Percentiles rank a stretch among this genome's conserved stretches.
Conservation (phyloP, 2,888 invertebrate species). For the Malthinus flaveolus region DNA sequence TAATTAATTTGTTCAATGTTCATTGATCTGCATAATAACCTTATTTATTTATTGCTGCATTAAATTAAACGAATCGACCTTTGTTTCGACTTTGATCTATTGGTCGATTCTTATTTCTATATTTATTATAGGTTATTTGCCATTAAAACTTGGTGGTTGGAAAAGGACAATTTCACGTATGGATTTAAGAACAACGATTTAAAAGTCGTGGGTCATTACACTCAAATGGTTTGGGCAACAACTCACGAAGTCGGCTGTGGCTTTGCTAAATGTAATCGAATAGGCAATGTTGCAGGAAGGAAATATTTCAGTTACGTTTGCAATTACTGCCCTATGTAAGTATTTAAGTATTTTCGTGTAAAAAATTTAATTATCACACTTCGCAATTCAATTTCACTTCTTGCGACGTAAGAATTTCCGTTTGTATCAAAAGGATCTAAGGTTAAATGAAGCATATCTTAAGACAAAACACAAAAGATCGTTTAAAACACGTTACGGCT, state of each 20-base stretch:
- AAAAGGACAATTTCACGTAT: slow-evolving; percentile 74
- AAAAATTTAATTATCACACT: neutral
- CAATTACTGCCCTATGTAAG: slow-evolving; percentile 84
- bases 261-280: slow-evolving; percentile 66
- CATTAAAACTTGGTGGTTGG: slow-evolving; percentile 76
- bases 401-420: slow-evolving; percentile 15
- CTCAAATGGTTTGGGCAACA: slow-evolving; percentile 82
- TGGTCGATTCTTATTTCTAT: neutral
- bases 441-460: slow-evolving; percentile 25
- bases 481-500: slow-evolving; percentile 12
- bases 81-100: neutral
- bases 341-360: slow-evolving; percentile 34
- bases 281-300: slow-evolving; percentile 59
- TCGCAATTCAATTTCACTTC: slow-evolving; percentile 10
- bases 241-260: slow-evolving; percentile 79
- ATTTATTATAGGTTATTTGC: slow-evolving; percentile 70
- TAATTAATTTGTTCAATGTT: neutral
- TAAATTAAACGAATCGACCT: neutral
- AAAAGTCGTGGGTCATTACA: slow-evolving; percentile 74
- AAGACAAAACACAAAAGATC: slow-evolving; percentile 24
- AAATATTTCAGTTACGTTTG: slow-evolving; percentile 81
- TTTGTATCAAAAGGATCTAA: slow-evolving; percentile 19
- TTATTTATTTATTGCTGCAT: neutral
- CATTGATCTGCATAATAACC: neutral
- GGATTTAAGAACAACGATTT: slow-evolving; percentile 64